phyloP scores from a whole-genome alignment of 1,140 invertebrate species.

The Radopholus similis region DNA sequence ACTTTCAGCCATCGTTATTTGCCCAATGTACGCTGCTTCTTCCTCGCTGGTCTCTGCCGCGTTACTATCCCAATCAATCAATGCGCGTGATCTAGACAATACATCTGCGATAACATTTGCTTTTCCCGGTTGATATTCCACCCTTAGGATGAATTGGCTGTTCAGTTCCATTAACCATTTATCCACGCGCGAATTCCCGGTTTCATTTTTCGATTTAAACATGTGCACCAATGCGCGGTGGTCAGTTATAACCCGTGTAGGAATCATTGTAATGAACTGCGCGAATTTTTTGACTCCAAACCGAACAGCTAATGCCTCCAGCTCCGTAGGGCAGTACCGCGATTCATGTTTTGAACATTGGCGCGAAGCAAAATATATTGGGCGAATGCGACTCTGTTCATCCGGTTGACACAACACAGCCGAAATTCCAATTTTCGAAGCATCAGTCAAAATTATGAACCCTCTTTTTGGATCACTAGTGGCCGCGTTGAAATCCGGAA shows the following conservation, averaged over 20 bases:
- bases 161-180: slow-evolving; percentile 15
- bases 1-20: not conserved
- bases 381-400: slow-evolving; percentile 18
- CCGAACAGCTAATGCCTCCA: slow-evolving; percentile 25
- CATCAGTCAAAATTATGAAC: slow-evolving; percentile 41
- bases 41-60: not conserved
- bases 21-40: not conserved
- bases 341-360: not conserved
- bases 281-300: slow-evolving; percentile 19
- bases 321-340: slow-evolving; percentile 13
- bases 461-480: not conserved
- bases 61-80: not conserved
- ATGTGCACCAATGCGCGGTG: slow-evolving; percentile 10
- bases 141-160: not conserved
- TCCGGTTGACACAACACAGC: slow-evolving; percentile 39
- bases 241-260: slow-evolving; percentile 14
- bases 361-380: slow-evolving; percentile 1
- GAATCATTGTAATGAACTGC: slow-evolving; percentile 5
- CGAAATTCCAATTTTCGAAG: slow-evolving; percentile 22
- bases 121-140: slow-evolving; percentile 16
- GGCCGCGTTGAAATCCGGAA: slow-evolving; percentile 25
- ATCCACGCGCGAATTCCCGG: slow-evolving; percentile 7
- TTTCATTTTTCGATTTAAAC: slow-evolving; percentile 4
- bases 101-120: slow-evolving; percentile 18
- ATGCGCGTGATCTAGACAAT: not conserved